A percentile compares a stretch with the other conserved stretches of the same genome.
Conservation (phyloP, 2,113 vertebrate species). For the Ochotona princeps region DNA sequence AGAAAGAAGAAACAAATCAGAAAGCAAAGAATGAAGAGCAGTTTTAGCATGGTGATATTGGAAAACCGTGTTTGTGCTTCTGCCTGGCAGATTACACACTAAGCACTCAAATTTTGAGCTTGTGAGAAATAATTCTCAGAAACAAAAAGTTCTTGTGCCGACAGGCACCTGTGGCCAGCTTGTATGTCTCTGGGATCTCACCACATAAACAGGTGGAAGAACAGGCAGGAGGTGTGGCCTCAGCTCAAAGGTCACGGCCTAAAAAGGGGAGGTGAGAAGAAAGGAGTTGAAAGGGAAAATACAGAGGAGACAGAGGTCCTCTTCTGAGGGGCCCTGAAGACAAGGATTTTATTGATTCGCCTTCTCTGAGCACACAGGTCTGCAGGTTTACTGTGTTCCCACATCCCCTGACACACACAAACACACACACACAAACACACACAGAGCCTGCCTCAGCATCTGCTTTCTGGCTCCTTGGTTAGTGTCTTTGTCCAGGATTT, state of each 20-base stretch:
- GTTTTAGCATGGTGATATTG: neutral
- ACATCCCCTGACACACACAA: too few relatives aligned
- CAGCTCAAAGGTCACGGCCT: neutral
- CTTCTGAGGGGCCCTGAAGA: neutral
- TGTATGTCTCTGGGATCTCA: neutral
- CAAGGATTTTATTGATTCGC: neutral
- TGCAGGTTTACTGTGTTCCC: too few relatives aligned
- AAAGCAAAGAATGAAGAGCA: neutral
- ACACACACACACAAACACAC: too few relatives aligned
- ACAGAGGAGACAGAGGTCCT: neutral
- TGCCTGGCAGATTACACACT: neutral
- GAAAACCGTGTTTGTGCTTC: neutral
- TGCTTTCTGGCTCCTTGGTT: neutral
- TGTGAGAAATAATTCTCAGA: neutral
- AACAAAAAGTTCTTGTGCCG: neutral
- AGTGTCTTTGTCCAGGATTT: neutral
- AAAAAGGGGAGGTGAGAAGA: neutral
- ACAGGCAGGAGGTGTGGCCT: neutral
- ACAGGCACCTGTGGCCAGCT: neutral
- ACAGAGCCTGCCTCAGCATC: neutral
- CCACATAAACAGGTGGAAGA: neutral
- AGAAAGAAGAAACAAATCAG: neutral
- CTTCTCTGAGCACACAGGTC: neutral
- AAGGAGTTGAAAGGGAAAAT: neutral
- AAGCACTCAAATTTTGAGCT: neutral